Conservation (phyloP, 2,113 vertebrate species). For the Strix uralensis region DNA sequence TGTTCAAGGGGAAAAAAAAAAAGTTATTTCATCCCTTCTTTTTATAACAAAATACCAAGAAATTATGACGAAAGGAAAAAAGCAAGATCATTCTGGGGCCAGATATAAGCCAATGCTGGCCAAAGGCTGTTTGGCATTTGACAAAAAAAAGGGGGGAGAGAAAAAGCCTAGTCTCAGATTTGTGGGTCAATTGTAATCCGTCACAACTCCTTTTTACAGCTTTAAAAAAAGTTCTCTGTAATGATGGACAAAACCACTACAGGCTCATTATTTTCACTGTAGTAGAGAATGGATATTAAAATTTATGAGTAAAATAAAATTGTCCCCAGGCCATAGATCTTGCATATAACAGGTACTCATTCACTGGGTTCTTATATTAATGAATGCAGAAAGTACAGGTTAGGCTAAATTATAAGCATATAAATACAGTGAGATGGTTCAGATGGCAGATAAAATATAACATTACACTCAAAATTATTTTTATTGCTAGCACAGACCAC, state of each 20-base stretch:
- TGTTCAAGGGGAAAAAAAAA: neutral
- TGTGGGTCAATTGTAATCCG: neutral
- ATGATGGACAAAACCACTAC: constrained; percentile 13
- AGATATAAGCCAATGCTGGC: neutral
- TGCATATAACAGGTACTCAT: neutral
- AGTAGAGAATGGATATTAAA: constrained; percentile 14
- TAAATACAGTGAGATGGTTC: constrained; percentile 16
- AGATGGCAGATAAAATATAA: constrained; percentile 18
- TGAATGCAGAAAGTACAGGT: constrained; percentile 24
- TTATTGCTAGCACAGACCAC: neutral
- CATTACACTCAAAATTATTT: neutral
- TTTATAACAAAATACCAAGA: neutral
- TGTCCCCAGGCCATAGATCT: constrained; percentile 23
- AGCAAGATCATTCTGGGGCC: neutral
- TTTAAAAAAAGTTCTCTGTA: neutral
- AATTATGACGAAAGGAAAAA: neutral
- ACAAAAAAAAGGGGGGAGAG: neutral
- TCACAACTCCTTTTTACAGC: neutral
- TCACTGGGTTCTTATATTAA: neutral
- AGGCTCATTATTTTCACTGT: constrained; percentile 32
- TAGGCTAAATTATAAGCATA: constrained; percentile 20
- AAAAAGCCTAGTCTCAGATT: neutral
- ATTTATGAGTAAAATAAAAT: constrained; percentile 61
- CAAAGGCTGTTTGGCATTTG: neutral
- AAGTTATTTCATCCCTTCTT: neutral